A percentile compares a stretch with the other conserved stretches of the same genome.
phyloP scores from a whole-genome alignment of 92 coral and sea anemone genomes.

The Chrysogorgia sp. region DNA sequence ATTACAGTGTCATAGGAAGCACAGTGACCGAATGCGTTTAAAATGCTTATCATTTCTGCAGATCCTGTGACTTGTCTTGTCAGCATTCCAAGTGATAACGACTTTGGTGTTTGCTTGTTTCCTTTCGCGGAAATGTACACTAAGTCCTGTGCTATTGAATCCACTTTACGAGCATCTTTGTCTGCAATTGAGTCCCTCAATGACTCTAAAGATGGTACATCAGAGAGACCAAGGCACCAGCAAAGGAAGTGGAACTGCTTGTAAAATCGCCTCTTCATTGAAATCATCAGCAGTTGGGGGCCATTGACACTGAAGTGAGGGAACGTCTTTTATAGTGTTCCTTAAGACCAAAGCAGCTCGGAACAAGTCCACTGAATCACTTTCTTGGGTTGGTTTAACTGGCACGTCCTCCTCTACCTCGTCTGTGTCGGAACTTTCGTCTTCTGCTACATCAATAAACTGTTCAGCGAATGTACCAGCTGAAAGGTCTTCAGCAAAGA shows the following conservation, averaged over 20 bases:
- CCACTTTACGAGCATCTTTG: slow-evolving; percentile 9
- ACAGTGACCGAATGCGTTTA: slow-evolving; percentile 37
- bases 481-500: slow-evolving; percentile 28
- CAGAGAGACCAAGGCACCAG: slow-evolving; percentile 31
- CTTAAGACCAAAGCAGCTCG: slow-evolving; percentile 20
- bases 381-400: not conserved
- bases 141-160: slow-evolving; percentile 37
- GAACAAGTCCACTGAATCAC: not conserved
- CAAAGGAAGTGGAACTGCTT: slow-evolving; percentile 39
- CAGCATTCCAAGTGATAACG: slow-evolving; percentile 35
- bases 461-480: slow-evolving; percentile 34
- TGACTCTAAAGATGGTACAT: slow-evolving; percentile 25
- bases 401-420: slow-evolving; percentile 14
- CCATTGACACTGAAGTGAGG: slow-evolving; percentile 3
- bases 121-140: slow-evolving; percentile 35
- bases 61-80: slow-evolving; percentile 28
- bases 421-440: too few species aligned
- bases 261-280: slow-evolving; percentile 17
- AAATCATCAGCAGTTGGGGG: slow-evolving; percentile 39
- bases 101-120: slow-evolving; percentile 38
- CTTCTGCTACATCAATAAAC: not conserved
- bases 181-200: slow-evolving; percentile 33
- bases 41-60: slow-evolving; percentile 34
- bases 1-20: slow-evolving; percentile 36
- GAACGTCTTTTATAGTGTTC: slow-evolving; percentile 23